Evolutionary conservation across 2,797 vertebrate species (phyloP), one percentile per base, ranked within the genome.

Genomic region (Orestias chungarensis): DNA sequence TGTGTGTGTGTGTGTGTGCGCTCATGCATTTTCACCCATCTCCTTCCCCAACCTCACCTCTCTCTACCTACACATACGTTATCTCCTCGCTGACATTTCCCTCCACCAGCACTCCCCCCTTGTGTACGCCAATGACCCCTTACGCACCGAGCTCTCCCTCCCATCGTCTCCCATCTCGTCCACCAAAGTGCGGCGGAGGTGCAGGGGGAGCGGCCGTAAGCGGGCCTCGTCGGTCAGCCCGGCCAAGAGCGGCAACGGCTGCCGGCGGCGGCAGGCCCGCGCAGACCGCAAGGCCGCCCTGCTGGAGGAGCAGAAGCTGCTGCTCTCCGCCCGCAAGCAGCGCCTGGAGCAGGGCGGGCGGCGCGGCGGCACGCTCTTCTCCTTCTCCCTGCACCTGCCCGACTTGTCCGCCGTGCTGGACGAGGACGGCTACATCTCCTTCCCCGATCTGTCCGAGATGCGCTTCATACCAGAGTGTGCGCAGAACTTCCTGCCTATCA

Each of bases 341-440:
- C 93, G 94, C 71, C 95, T 95, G 77, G 91, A 95, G 54, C 72
- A 94, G 81, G 90, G 90, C 84, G 80, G 75, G 73, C 6, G 81
- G 17, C 81, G 81, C 0, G 93, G 95, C 17, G 93, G 96, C 83
- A 98, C 96, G 0, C 93, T 99, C 76, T 99, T 99, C 90, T 99
- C 97, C 90, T 98, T 99, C 96, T 99, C 97, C 91, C 95, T 99
- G 89, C 98, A 99, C 93, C 96, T 99, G 81, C 98, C 98, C 6
- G 96, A 96, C 87, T 91, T 99, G 79, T 96, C 97, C 66, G 94
- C 97, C 81, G 91, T 98, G 80, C 91, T 99, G 87, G 98, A 99
- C 73, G 97, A 98, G 0, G 97, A 99, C 12, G 97, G 98, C 83
- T 99, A 99, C 93, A 93, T 99, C 87, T 96, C 95, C 0, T 98